Base-by-base conservation (phyloP, 2,888 invertebrate species). In the Watsonalla cultraria region DNA sequence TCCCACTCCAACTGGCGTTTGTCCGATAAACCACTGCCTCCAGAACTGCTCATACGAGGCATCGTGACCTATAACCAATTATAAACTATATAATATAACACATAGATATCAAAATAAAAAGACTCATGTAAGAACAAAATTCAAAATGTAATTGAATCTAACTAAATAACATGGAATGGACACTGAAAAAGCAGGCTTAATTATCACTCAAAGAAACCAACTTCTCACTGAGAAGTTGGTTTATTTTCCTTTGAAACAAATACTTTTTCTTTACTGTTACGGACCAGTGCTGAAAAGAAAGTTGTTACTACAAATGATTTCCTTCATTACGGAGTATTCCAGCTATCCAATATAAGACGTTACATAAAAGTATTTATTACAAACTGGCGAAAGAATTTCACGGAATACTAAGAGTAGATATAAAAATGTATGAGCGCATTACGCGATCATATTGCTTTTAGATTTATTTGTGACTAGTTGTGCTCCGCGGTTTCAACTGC, bases 1-100 rank as follows among this genome's bases (percentile, higher is more conserved):
- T 95, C 94, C 93, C 93, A 94, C 64, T 94, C 94, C 50, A 93
- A 80, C 67, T 93, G 93, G 14, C 92, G 87, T 58, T 93, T 90
- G 69, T 90, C 86, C 11, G 82, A 75, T n/a, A 86, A 72, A 7
- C 81, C 91, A 68, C 76, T 89, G 58, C 80, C 82, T 66, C 80
- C 88, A 64, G 86, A 85, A 47, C 70, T 66, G 48, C 84, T 82
- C 78, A 94, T 85, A 56, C 92, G 94, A 34, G 96, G 94, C 94
- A 96, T 95, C 15, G 94, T 94, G 8, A 95, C 94, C 94, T 94
- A 77, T 60, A 85, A 82, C 72, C 80, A 78, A 63, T 33, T 54
- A 33, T 34, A 24, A 34, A 24, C 24, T 11, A 24, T 45, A 45
- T n/a, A 6, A 9, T 11, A 45, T 11, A 24, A 5, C 11, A 47